A percentile compares a stretch with the other conserved stretches of the same genome.
Conservation (phyloP, 2,113 vertebrate genomes). For the Cyanoramphus novaezelandiae region DNA sequence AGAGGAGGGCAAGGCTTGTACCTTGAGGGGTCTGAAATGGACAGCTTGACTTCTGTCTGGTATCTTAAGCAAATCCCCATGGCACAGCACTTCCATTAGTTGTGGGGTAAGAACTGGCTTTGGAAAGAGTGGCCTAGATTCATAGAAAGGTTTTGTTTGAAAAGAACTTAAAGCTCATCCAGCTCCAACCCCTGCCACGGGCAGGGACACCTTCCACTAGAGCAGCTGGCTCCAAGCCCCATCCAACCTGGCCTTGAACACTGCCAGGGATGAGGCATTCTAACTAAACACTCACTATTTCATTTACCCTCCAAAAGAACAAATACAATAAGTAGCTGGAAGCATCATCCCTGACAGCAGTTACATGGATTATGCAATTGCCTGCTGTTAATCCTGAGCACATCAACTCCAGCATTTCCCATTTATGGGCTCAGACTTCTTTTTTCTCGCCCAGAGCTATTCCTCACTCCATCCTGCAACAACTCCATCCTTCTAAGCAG, state of each 20-base stretch:
- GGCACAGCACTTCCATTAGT: background rate
- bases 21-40: background rate
- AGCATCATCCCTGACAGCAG: background rate
- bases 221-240: background rate
- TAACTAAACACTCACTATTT: background rate
- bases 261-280: background rate
- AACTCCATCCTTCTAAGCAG: background rate
- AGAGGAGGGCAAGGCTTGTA: background rate
- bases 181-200: background rate
- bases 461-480: background rate
- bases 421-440: background rate
- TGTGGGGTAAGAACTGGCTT: background rate
- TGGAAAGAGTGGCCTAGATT: background rate
- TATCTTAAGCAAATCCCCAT: background rate
- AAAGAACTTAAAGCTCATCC: background rate
- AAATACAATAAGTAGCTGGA: constrained; percentile 19
- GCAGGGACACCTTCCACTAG: background rate
- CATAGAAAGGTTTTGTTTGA: background rate
- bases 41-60: background rate
- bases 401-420: background rate
- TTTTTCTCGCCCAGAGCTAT: background rate
- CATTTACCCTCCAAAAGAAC: background rate
- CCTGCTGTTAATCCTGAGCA: constrained; percentile 1
- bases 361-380: background rate
- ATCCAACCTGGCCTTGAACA: background rate